These are phyloP conservation scores for Sarcophilus harrisii DNA, from an alignment of 2,797 vertebrate species.

Conservation along the genomic window DNA sequence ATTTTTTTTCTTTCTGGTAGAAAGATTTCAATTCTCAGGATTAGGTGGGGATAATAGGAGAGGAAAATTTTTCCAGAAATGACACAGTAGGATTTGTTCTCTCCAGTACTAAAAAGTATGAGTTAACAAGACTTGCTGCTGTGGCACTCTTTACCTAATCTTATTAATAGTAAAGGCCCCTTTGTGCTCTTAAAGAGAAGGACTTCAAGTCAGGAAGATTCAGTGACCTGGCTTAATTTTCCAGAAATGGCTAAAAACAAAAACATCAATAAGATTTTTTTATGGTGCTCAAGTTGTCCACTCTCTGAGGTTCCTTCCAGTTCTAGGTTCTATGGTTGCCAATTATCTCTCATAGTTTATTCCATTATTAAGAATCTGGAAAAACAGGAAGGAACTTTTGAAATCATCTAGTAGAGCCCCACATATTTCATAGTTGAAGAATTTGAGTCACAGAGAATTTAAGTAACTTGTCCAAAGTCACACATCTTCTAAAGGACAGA, in stretches of 20 bases:
- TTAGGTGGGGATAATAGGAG: not conserved
- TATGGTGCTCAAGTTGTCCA: not conserved
- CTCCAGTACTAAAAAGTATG: not conserved
- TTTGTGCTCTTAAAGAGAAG: conserved; percentile 38
- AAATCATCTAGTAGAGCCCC: not conserved
- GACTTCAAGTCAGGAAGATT: not conserved
- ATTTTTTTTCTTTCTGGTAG: not conserved
- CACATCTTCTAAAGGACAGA: not conserved
- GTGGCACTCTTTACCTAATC: not conserved
- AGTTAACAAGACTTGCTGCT: not conserved
- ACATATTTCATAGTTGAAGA: not conserved
- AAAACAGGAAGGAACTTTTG: not conserved
- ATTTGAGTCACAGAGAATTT: not conserved
- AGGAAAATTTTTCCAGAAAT: not conserved
- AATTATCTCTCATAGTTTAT: not conserved
- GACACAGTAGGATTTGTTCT: not conserved
- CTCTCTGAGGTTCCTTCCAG: not conserved
- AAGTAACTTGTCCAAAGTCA: not conserved
- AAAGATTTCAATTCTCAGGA: not conserved
- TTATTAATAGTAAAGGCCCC: conserved; percentile 29
- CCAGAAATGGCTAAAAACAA: not conserved
- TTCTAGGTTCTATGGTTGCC: not conserved
- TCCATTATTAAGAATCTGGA: not conserved
- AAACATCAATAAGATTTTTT: not conserved
- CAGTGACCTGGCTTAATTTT: not conserved